Evolutionary conservation across 2,113 vertebrate genomes (phyloP).

Genomic region (Trichechus manatus): DNA sequence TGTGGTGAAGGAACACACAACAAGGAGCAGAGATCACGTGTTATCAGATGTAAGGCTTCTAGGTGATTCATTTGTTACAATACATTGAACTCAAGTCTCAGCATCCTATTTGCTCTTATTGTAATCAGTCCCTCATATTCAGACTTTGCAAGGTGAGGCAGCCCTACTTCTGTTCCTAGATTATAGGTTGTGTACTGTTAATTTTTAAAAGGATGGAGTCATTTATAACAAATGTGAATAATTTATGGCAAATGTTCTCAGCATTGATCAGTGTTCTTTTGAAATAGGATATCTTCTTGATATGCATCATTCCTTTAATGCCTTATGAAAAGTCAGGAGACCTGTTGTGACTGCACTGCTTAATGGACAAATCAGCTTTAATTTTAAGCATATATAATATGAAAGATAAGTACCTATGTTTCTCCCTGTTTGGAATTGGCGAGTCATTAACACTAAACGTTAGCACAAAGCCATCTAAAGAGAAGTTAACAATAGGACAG

Average conservation of each 20-base stretch:
- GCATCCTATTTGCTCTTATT: conserved; percentile 18
- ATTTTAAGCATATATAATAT: conserved; percentile 75
- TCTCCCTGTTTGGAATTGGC: conserved; percentile 46
- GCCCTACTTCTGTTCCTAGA: background rate
- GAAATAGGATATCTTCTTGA: conserved; percentile 85
- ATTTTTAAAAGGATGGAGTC: conserved; percentile 84
- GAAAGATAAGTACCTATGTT: conserved; percentile 69
- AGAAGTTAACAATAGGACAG: conserved; percentile 71
- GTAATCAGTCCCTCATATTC: conserved; percentile 63
- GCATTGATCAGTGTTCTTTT: conserved; percentile 86
- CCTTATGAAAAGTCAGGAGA: conserved; percentile 84
- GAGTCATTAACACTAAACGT: conserved; percentile 74
- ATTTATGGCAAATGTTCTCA: conserved; percentile 87
- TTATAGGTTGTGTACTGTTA: conserved; percentile 15
- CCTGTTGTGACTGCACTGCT: conserved; percentile 68
- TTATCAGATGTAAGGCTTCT: conserved; percentile 67
- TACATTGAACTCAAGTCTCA: conserved; percentile 36
- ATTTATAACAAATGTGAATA: conserved; percentile 87
- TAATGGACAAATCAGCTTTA: conserved; percentile 83
- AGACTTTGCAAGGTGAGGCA: conserved; percentile 77
- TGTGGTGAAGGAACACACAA: conserved; percentile 85
- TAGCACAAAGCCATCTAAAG: conserved; percentile 57
- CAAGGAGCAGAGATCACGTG: conserved; percentile 75
- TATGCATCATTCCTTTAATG: conserved; percentile 82
- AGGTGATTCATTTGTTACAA: conserved; percentile 76